phyloP scores from a whole-genome alignment of 2,797 vertebrate species.

The Limosa lapponica region DNA sequence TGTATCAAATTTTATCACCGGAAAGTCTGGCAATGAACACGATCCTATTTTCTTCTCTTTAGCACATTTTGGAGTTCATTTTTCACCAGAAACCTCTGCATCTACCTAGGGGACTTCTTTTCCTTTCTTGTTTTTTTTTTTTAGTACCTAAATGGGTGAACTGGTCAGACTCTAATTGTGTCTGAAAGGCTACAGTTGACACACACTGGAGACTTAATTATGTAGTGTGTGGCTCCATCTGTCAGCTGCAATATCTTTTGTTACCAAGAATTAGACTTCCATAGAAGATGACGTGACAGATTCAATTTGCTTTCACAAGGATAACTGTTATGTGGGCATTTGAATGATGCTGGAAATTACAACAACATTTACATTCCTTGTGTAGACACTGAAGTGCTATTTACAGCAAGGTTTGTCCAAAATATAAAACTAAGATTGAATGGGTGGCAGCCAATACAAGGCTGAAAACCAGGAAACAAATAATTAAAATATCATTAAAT shows the following conservation, averaged over 20 bases:
- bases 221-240: conserved; percentile 38
- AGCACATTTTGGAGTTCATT: background rate
- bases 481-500: background rate
- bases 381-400: background rate
- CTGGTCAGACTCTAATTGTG: conserved; percentile 46
- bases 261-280: conserved; percentile 48
- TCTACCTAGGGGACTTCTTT: background rate
- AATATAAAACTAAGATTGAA: background rate
- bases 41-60: background rate
- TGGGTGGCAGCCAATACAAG: background rate
- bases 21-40: background rate
- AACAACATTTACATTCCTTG: background rate
- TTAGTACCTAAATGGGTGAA: background rate
- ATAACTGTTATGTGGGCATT: background rate
- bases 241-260: conserved; percentile 67
- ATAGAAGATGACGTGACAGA: conserved; percentile 43
- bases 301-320: conserved; percentile 41
- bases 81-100: background rate
- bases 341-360: conserved; percentile 42
- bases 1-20: background rate
- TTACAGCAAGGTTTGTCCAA: conserved; percentile 4
- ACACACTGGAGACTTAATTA: conserved; percentile 62
- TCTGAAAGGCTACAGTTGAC: conserved; percentile 45
- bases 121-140: background rate
- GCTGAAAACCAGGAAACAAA: background rate